Percentiles rank a stretch among this genome's conserved stretches.
Conservation (phyloP, 92 coral and sea anemone species). For the Actinernus sp. region DNA sequence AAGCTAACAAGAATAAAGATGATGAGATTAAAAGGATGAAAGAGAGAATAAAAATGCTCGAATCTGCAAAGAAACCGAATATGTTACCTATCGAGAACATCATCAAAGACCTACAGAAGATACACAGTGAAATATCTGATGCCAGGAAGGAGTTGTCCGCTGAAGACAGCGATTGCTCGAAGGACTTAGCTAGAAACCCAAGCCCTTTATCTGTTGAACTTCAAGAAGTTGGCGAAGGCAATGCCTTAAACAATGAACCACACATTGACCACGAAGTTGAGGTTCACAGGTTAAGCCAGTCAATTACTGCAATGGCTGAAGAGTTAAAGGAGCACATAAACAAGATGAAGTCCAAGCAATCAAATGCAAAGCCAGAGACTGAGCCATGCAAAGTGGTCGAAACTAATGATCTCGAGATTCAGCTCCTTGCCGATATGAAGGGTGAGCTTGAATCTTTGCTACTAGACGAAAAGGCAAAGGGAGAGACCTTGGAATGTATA, state of each 20-base stretch:
- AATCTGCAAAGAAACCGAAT: not conserved
- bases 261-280: not conserved
- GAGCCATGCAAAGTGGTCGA: not conserved
- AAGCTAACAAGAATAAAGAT: slow-evolving; percentile 1
- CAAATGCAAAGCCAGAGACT: not conserved
- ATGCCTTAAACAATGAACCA: not conserved
- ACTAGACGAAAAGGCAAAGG: slow-evolving; percentile 15
- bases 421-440: not conserved
- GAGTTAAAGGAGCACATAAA: slow-evolving; percentile 15
- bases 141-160: not conserved
- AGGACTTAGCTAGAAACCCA: not conserved
- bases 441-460: not conserved
- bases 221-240: not conserved
- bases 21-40: not conserved
- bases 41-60: not conserved
- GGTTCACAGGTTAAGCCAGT: slow-evolving; percentile 2
- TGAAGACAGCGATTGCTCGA: not conserved
- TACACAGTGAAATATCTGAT: slow-evolving; percentile 4
- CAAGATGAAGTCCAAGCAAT: not conserved
- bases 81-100: not conserved
- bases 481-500: slow-evolving; percentile 3
- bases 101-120: not conserved
- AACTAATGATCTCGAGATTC: not conserved
- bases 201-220: slow-evolving; percentile 24
- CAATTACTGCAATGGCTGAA: slow-evolving; percentile 16